These are phyloP conservation scores for Gnatocerus cornutus DNA, from an alignment of 2,888 invertebrate species.

Conservation along the genomic window DNA sequence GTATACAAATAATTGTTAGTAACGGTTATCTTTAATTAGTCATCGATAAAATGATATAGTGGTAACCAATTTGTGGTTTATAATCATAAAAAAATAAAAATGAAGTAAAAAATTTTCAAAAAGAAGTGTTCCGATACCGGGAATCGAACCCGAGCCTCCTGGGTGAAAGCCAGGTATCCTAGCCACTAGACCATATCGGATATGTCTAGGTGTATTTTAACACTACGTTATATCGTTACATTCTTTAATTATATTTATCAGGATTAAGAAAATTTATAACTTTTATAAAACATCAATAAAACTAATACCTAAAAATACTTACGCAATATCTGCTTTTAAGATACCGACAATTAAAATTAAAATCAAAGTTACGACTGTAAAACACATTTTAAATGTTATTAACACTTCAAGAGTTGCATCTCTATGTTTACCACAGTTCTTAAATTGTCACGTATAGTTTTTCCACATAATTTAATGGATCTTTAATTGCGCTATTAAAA, in stretches of 20 bases:
- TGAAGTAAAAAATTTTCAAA: constrained; percentile 13
- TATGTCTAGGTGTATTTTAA: background rate
- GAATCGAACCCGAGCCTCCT: constrained; percentile 77
- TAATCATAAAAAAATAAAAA: too few relatives aligned
- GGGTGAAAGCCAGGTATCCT: constrained; percentile 78
- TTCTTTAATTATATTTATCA: too few relatives aligned
- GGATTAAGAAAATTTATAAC: too few relatives aligned
- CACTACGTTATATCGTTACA: too few relatives aligned
- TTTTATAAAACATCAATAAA: too few relatives aligned
- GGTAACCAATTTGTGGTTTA: too few relatives aligned
- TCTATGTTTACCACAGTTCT: background rate
- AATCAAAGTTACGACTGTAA: background rate
- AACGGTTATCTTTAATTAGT: too few relatives aligned
- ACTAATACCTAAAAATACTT: background rate
- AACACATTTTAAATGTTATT: background rate
- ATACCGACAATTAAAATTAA: background rate
- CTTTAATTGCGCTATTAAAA: background rate
- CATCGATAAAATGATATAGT: too few relatives aligned
- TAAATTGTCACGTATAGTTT: background rate
- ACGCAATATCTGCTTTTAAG: background rate
- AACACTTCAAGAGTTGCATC: background rate
- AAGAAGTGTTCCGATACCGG: constrained; percentile 72
- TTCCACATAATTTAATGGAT: background rate
- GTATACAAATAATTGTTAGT: background rate
- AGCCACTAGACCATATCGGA: constrained; percentile 77